Percentiles rank a stretch among this genome's conserved stretches.
phyloP scores from a whole-genome alignment of 2,797 vertebrate species.

The Anguilla obscura region DNA sequence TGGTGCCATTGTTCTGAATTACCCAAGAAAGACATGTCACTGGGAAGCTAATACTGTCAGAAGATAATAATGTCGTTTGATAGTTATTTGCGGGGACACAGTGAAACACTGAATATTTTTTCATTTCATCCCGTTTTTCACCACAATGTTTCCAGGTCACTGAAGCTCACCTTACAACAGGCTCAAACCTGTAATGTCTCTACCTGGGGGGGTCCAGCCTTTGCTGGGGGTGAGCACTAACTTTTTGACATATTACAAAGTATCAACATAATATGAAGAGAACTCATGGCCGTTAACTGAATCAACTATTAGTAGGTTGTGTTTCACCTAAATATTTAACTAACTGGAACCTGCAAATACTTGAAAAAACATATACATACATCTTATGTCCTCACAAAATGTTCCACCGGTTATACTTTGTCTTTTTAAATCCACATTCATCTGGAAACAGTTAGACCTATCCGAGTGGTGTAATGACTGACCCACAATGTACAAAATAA shows the following conservation, averaged over 20 bases:
- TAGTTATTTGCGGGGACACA: background rate
- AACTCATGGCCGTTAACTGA: background rate
- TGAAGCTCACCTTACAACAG: too few relatives aligned
- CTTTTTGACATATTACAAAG: background rate
- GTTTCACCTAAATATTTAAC: background rate
- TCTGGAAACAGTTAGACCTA: slow-evolving; percentile 20
- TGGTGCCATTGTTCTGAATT: background rate
- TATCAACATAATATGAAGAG: background rate
- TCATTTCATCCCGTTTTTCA: background rate
- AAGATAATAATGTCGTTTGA: background rate
- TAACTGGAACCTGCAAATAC: background rate
- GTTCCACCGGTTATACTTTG: background rate
- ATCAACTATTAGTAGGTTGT: background rate
- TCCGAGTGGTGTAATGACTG: background rate
- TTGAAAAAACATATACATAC: background rate
- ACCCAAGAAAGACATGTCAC: background rate
- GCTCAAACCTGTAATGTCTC: too few relatives aligned
- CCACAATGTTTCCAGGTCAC: background rate
- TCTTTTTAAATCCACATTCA: background rate
- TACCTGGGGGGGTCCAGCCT: background rate
- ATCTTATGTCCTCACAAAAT: background rate
- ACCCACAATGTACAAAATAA: background rate
- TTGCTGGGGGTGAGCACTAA: background rate
- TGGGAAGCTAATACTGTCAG: background rate
- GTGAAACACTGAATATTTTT: background rate